Conservation (phyloP, 2,797 vertebrate species). For the Pteronotus mesoamericanus region DNA sequence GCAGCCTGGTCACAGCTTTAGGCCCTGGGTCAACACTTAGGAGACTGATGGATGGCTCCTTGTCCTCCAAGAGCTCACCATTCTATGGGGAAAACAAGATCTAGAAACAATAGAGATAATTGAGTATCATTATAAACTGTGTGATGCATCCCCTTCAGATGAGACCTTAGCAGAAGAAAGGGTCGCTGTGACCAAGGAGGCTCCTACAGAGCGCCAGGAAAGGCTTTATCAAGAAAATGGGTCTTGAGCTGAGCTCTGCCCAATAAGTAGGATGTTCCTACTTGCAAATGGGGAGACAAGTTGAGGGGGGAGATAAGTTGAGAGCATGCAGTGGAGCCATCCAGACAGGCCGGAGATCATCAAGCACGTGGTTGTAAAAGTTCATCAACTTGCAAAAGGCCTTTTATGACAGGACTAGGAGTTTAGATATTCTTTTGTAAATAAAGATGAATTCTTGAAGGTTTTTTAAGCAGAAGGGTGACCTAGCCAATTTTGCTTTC, state of each 20-base stretch:
- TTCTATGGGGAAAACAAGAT: neutral
- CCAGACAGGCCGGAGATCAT: neutral
- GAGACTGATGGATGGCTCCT: neutral
- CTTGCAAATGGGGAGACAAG: neutral
- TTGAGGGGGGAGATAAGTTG: neutral
- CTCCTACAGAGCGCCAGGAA: neutral
- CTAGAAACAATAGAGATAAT: neutral
- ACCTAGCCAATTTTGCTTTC: neutral
- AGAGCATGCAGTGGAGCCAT: neutral
- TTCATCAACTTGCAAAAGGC: neutral
- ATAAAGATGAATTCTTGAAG: constrained; percentile 9
- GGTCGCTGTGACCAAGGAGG: neutral
- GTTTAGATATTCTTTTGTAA: constrained; percentile 21
- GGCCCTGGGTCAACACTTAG: neutral
- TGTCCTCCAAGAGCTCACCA: neutral
- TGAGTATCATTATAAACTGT: neutral
- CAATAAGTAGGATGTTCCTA: neutral
- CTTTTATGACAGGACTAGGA: neutral
- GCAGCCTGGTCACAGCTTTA: neutral
- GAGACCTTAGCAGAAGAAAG: neutral
- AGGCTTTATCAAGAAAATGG: neutral
- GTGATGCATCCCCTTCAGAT: neutral
- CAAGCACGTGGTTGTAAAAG: neutral
- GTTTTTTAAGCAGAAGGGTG: constrained; percentile 10
- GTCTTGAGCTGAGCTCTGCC: neutral